A percentile compares a stretch with the other conserved stretches of the same genome.
These are phyloP conservation scores for Molorchus minor DNA, from an alignment of 2,888 invertebrate genomes.

Conservation along the genomic window DNA sequence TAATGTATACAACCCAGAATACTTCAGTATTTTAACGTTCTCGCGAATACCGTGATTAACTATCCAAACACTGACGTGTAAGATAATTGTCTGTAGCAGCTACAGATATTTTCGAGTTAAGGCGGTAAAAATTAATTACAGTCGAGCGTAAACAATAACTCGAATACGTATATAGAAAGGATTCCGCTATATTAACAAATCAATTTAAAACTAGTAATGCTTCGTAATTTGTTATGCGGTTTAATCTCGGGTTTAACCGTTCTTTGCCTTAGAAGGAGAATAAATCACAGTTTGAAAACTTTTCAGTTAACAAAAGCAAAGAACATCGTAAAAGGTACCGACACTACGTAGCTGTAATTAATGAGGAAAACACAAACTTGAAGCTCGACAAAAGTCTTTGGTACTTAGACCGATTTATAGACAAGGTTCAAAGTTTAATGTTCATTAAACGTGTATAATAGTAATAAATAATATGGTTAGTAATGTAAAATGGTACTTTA, in stretches of 20 bases:
- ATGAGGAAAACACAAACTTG: constrained; percentile 13
- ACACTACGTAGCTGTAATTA: constrained; percentile 8
- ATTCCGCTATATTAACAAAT: too few species aligned
- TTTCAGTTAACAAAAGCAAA: constrained; percentile 7
- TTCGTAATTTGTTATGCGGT: constrained; percentile 7
- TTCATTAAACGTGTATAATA: constrained; percentile 2
- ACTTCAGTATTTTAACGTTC: too few species aligned
- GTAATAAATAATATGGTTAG: not conserved
- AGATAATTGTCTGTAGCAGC: too few species aligned
- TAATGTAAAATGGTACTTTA: not conserved
- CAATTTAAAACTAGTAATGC: too few species aligned
- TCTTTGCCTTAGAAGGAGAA: constrained; percentile 11
- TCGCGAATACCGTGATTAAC: too few species aligned
- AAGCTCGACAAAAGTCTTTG: constrained; percentile 4
- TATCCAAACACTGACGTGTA: too few species aligned
- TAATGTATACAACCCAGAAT: too few species aligned
- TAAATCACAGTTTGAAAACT: constrained; percentile 17
- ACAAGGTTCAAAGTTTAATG: not conserved
- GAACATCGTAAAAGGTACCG: constrained; percentile 7
- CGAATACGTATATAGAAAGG: too few species aligned
- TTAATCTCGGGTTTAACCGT: constrained; percentile 13
- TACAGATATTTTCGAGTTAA: too few species aligned
- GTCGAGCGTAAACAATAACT: too few species aligned
- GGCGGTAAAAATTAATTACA: too few species aligned
- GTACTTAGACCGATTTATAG: constrained; percentile 2